Evolutionary conservation across 2,888 invertebrate species (phyloP).

Genomic region (Phyllotreta striolata): DNA sequence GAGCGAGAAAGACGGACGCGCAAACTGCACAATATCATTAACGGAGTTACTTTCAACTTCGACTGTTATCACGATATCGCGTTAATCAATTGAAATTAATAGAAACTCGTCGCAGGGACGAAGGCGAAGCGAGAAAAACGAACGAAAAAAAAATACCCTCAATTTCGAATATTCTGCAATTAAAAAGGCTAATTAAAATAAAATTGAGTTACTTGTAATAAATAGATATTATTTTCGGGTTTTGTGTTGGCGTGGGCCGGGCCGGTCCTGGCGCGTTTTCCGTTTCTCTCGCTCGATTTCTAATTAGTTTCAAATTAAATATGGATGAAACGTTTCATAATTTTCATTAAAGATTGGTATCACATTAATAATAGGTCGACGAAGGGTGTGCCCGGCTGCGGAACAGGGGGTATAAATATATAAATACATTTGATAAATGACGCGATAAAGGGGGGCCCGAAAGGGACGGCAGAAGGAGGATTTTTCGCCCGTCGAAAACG

Average conservation of each 20-base stretch:
- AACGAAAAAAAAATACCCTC: background rate
- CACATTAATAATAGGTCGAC: slow-evolving; percentile 57
- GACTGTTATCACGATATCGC: slow-evolving; percentile 38
- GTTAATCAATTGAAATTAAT: slow-evolving; percentile 31
- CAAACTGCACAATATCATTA: slow-evolving; percentile 38
- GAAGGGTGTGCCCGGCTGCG: slow-evolving; percentile 38
- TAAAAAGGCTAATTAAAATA: too few species aligned
- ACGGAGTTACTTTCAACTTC: slow-evolving; percentile 34
- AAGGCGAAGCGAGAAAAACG: background rate
- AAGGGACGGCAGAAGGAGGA: background rate
- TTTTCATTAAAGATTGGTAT: slow-evolving; percentile 60
- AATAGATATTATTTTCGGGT: too few species aligned
- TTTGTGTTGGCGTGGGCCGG: background rate
- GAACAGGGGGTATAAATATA: slow-evolving; percentile 43
- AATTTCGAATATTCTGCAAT: background rate
- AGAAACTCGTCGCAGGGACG: slow-evolving; percentile 21
- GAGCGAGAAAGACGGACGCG: slow-evolving; percentile 16
- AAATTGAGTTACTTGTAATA: too few species aligned
- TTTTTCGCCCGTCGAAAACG: too few species aligned
- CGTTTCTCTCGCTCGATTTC: slow-evolving; percentile 29
- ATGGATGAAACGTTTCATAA: slow-evolving; percentile 55
- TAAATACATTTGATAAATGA: slow-evolving; percentile 49
- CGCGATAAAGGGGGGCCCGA: slow-evolving; percentile 42
- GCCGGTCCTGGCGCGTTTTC: background rate
- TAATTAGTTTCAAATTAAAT: slow-evolving; percentile 51